Evolutionary conservation across 2,113 vertebrate genomes (phyloP).

Genomic region (Cryptoleucopteryx plumbea): DNA sequence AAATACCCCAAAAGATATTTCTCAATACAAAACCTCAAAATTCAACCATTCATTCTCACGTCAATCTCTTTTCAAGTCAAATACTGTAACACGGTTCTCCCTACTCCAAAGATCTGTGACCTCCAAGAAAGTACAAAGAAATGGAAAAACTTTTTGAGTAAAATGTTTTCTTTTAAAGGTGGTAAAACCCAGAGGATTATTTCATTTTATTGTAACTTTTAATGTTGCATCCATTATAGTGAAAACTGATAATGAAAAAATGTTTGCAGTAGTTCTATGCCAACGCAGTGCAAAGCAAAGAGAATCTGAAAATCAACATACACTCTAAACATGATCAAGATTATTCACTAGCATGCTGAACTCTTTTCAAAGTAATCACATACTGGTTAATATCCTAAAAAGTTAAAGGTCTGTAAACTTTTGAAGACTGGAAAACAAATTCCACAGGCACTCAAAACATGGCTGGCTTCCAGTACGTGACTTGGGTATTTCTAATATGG

Average conservation of each 20-base stretch:
- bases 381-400: background rate
- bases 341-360: background rate
- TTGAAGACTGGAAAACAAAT: background rate
- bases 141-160: background rate
- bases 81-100: rapidly evolving
- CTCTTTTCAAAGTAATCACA: background rate
- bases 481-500: background rate
- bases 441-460: background rate
- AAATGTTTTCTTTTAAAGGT: background rate
- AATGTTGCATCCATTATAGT: background rate
- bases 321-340: background rate
- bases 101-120: background rate
- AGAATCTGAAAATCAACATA: background rate
- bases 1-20: background rate
- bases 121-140: background rate
- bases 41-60: background rate
- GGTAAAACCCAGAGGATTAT: background rate
- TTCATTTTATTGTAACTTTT: background rate
- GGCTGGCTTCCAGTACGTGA: background rate
- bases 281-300: background rate
- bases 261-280: background rate
- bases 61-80: background rate
- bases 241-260: background rate
- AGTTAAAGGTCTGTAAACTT: background rate
- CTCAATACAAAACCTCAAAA: background rate